Base-by-base conservation (phyloP, 2,113 vertebrate genomes). In the Coturnix japonica region DNA sequence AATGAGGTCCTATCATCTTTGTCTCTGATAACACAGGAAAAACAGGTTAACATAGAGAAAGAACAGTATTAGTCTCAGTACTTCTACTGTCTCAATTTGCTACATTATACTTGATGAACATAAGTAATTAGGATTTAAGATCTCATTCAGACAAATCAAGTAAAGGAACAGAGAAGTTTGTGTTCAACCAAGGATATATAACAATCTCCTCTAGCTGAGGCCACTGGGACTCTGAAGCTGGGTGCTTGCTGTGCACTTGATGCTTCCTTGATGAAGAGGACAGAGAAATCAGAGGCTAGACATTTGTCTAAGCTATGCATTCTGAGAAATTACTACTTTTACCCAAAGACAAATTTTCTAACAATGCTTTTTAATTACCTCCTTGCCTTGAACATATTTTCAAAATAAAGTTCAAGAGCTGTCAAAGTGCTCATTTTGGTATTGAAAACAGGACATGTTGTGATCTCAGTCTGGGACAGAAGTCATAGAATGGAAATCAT, bases 241-340 rank as follows among this genome's bases (percentile, higher is more conserved):
- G 14, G 20, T 13, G 9, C 35, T 16, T 73, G 9, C 25, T 66
- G n/a, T 0, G 0, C 7, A 19, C 11, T 79, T 71, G 14, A 56
- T 61, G 31, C 44, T 87, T 79, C 17, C 41, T 53, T 30, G 15
- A 20, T 11, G 44, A 11, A 73, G 21, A 87, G 31, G 33, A 33
- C 7, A 67, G 19, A 46, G 47, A 43, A 75, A 71, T 20, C 72
- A 70, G 51, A 8, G 16, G 12, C 9, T 28, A 46, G 72, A 91
- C 54, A 47, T 49, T 23, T 70, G 19, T 7, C 22, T 75, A 25
- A 49, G 5, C 8, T 66, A 7, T 54, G 56, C 87, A 64, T 84
- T 72, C 18, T 57, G 57, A 22, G 53, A 35, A 73, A 33, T 5
- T 3, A 19, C 2, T 69, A 18, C 9, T 75, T 89, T 67, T 37